Evolutionary conservation across 2,797 vertebrate species (phyloP), one percentile per base, ranked within the genome.

Genomic region (Presbytis comata): DNA sequence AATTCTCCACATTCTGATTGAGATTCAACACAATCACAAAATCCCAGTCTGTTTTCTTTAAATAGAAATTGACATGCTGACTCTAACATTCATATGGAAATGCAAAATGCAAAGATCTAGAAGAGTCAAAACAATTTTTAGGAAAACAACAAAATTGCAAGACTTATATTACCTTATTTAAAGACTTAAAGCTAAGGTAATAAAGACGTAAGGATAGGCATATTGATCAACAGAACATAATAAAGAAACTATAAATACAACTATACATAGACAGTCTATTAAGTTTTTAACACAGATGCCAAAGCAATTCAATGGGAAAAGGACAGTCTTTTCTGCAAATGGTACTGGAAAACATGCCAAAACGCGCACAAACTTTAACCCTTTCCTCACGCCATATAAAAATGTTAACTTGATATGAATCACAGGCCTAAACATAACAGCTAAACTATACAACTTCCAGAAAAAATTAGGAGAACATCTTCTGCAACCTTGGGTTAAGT

Each of bases 111-210:
- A 92, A 95, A 84, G 6, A 79, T 11, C 59, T 92, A 80, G 8
- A 84, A 85, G 6, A 84, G 16, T 41, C 44, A 85, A 95, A 70
- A 59, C 1, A 94, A 84, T 84, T 79, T 88, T 84, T 61, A 96
- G 61, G 4, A 95, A 94, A 89, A 95, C 24, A 95, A 94, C 28
- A 87, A 87, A 83, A 36, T 10, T 95, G 53, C 21, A 89, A 50
- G 79, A 72, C 44, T 92, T 84, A 39, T 0, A 55, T 55, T 30
- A 85, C 39, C 55, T 89, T 92, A 59, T 79, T 57, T 92, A 46
- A 91, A 82, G 48, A 91, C 59, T 91, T 79, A 85, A 92, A 95
- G 55, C 24, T 74, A 74, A 83, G 22, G 9, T 50, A 84, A 78
- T 89, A 26, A 89, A 92, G 61, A 78, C 36, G 78, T 39, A 92